These are phyloP conservation scores for Vombatus ursinus DNA, from an alignment of 2,113 vertebrate genomes.

Conservation along the genomic window DNA sequence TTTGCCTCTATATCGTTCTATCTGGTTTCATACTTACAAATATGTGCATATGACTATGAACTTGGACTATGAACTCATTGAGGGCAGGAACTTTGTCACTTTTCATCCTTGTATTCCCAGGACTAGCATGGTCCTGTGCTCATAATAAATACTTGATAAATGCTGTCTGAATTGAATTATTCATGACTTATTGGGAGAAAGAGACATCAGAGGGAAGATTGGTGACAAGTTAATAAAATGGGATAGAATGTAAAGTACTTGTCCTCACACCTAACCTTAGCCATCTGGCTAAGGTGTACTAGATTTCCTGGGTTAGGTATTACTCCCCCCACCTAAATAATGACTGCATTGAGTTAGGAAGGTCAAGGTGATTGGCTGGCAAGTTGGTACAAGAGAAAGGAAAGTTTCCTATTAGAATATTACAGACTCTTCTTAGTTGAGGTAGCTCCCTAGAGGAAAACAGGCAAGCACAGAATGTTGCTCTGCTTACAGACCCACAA, in stretches of 20 bases:
- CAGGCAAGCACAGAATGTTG: constrained; percentile 31
- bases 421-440: constrained; percentile 50
- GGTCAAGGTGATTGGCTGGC: background rate
- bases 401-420: constrained; percentile 45
- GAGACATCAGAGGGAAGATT: background rate
- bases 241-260: background rate
- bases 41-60: background rate
- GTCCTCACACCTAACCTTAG: background rate
- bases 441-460: constrained; percentile 35
- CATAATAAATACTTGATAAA: background rate
- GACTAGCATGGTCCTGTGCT: background rate
- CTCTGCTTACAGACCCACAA: constrained; percentile 46
- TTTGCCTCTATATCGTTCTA: background rate
- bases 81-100: background rate
- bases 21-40: background rate
- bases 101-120: background rate
- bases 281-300: background rate
- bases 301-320: background rate
- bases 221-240: background rate
- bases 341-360: background rate
- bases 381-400: background rate
- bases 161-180: background rate
- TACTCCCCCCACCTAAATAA: background rate
- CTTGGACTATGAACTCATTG: background rate
- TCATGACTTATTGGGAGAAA: background rate